A percentile compares a stretch with the other conserved stretches of the same genome.
Conservation (phyloP, 2,797 vertebrate genomes). For the Lacerta agilis region DNA sequence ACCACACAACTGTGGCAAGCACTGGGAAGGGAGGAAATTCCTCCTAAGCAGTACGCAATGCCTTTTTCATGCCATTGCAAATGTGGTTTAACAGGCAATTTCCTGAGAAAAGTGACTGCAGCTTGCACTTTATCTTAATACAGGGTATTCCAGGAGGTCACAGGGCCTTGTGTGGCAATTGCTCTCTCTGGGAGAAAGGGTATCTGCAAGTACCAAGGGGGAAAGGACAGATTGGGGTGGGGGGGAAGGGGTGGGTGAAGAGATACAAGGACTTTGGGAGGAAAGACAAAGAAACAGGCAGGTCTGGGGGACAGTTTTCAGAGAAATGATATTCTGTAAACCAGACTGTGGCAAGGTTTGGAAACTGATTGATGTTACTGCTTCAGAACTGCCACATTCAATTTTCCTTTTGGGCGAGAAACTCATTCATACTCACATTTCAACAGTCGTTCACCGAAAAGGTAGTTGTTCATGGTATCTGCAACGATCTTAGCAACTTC, state of each 20-base stretch:
- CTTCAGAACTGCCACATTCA: neutral
- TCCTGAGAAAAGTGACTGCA: neutral
- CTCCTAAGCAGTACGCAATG: neutral
- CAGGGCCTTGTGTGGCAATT: neutral
- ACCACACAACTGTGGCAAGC: too few species aligned
- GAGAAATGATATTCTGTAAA: neutral
- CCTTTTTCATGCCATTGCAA: neutral
- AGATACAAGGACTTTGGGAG: neutral
- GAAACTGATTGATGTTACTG: accelerated
- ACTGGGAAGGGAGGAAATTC: neutral
- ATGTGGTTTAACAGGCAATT: neutral
- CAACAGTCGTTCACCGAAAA: slow-evolving; percentile 91
- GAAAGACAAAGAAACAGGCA: neutral
- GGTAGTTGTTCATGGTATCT: slow-evolving; percentile 97
- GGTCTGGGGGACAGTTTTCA: neutral
- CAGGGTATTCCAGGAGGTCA: too few species aligned
- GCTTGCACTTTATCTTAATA: neutral
- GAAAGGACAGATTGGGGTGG: neutral
- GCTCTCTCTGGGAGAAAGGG: neutral
- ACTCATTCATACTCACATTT: slow-evolving; percentile 84
- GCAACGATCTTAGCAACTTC: slow-evolving; percentile 95
- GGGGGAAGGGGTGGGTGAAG: too few species aligned
- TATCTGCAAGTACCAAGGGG: neutral
- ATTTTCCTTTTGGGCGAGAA: neutral
- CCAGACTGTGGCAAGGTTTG: neutral